A percentile compares a stretch with the other conserved stretches of the same genome.
phyloP scores from a whole-genome alignment of 2,797 vertebrate species.

The Lepilemur ruficaudatus region DNA sequence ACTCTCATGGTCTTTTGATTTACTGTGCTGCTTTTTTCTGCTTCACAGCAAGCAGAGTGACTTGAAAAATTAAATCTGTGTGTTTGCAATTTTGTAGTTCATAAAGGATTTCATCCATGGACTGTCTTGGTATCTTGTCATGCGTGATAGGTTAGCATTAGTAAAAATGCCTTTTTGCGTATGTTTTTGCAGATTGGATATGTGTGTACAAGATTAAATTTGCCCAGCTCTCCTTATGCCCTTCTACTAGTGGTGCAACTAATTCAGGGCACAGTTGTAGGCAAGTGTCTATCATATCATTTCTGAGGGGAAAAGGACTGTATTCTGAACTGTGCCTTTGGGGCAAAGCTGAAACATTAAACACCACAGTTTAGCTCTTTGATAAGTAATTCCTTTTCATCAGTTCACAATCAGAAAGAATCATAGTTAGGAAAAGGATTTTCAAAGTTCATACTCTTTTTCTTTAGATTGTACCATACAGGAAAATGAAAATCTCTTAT shows the following conservation, averaged over 20 bases:
- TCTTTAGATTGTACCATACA: background rate
- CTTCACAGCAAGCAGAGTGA: conserved; percentile 82
- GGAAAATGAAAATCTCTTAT: background rate
- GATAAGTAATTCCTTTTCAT: conserved; percentile 10
- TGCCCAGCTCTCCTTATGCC: background rate
- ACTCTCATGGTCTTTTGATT: conserved; percentile 74
- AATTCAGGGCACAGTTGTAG: background rate
- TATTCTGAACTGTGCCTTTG: background rate
- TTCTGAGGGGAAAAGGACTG: background rate
- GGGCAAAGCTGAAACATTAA: background rate
- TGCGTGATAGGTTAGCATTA: conserved; percentile 64
- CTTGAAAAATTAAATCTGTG: conserved; percentile 84
- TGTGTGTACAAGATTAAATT: conserved; percentile 29
- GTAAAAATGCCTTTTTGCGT: conserved; percentile 41
- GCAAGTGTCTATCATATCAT: background rate
- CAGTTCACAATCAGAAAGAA: background rate
- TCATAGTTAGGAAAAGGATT: background rate
- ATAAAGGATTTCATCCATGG: conserved; percentile 77
- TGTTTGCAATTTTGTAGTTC: conserved; percentile 81
- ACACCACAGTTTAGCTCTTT: background rate
- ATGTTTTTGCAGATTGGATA: conserved; percentile 22
- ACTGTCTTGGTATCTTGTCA: conserved; percentile 68
- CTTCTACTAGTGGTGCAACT: background rate
- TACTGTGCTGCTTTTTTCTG: conserved; percentile 79
- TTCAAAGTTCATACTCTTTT: background rate